Evolutionary conservation across 2,888 invertebrate species (phyloP).

Genomic region (Trissonchulus sp.): DNA sequence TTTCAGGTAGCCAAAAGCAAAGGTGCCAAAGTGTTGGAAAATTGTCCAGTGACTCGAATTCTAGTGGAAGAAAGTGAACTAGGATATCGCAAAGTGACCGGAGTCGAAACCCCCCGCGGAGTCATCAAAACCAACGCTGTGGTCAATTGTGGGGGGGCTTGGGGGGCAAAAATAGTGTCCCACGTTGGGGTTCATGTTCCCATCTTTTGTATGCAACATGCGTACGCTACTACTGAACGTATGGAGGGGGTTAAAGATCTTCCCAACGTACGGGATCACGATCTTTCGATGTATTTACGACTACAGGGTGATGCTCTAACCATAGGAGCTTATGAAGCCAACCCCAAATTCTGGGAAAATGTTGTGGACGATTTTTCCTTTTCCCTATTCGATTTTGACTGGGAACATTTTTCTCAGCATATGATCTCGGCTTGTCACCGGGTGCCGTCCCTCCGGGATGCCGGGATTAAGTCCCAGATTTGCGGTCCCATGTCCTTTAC

Average conservation of each 20-base stretch:
- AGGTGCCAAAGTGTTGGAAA: conserved; percentile 71
- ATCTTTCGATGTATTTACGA: conserved; percentile 69
- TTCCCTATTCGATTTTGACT: conserved; percentile 76
- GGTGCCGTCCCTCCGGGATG: conserved; percentile 24
- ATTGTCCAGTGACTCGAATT: conserved; percentile 62
- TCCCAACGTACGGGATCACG: conserved; percentile 80
- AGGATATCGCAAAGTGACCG: conserved; percentile 61
- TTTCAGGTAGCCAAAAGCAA: conserved; percentile 61
- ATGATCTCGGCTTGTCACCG: conserved; percentile 65
- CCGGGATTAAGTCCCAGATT: conserved; percentile 27
- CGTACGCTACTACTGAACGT: conserved; percentile 74
- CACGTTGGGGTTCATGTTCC: conserved; percentile 68
- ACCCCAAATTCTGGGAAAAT: conserved; percentile 72
- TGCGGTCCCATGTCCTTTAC: conserved; percentile 69
- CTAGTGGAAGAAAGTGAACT: conserved; percentile 11
- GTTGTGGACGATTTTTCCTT: conserved; percentile 72
- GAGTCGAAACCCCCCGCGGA: conserved; percentile 69
- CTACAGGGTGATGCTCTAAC: conserved; percentile 70
- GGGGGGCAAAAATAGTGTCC: conserved; percentile 70
- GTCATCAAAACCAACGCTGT: conserved; percentile 69
- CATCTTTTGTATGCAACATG: conserved; percentile 74
- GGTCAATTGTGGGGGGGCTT: conserved; percentile 71
- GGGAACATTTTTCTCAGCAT: conserved; percentile 73
- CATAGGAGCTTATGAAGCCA: conserved; percentile 79
- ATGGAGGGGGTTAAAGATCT: conserved; percentile 68